Evolutionary conservation across 2,797 vertebrate genomes (phyloP), one percentile per base, ranked within the genome.

Genomic region (Rhinatrema bivittatum): DNA sequence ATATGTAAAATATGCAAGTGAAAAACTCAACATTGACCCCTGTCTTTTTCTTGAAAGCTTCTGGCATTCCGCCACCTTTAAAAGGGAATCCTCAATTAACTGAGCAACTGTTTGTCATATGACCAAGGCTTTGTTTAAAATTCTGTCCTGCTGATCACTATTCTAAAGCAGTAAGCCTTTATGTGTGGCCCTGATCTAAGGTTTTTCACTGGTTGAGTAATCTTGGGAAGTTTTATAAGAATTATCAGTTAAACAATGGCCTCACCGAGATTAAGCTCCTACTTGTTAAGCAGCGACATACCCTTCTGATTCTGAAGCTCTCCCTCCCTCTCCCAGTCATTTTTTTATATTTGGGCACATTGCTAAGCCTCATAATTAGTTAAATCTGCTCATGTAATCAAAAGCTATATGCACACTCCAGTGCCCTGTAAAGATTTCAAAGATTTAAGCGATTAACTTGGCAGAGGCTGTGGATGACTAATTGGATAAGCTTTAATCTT

Each of bases 401-500:
- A 64, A 70, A 75, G 68, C 27, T 42, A 45, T 63, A 62, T 44
- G n/a, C 77, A 72, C 74, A 76, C 74, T 74, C 73, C 76, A 68
- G 54, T 72, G 75, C 73, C 42, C 74, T 55, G 65, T 50, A 65
- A 71, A 57, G 48, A 60, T 64, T 68, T 73, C 71, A 66, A 7
- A 78, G 85, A 70, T 86, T 70, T 73, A 85, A 34, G 76, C 79
- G 85, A 90, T 85, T 90, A 90, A 70, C 72, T 73, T 44, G 59
- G 72, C 65, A 41, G 59, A 69, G 75, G 62, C 72, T 10, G 79
- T 74, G 81, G 81, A 81, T 81, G 86, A 82, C 84, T 94, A 93
- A 96, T 94, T 91, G 92, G 91, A 90, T 89, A 58, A 90, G 70
- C 80, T 78, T 79, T 86, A 79, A 86, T 91, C 88, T 92, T 91